Evolutionary conservation across 2,888 invertebrate species (phyloP), one percentile per base, ranked within the genome.

Genomic region (Hanleya hanleyi): DNA sequence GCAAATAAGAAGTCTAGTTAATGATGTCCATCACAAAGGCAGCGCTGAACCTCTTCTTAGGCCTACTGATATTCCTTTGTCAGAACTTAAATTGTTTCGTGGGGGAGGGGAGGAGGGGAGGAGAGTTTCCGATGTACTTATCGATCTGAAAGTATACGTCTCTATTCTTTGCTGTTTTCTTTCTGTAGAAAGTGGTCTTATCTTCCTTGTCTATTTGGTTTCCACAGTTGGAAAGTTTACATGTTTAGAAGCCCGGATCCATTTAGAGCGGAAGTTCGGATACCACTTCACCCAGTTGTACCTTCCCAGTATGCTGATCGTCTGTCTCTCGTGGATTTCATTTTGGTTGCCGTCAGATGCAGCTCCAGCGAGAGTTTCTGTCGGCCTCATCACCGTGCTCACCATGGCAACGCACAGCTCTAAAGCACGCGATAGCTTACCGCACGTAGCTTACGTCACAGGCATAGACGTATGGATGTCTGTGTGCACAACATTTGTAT

Each of bases 341-440:
- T 75, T 75, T 67, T 75, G 70, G 70, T 41, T 75, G 49, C 69
- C 67, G 2, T 33, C 62, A 15, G 69, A 75, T n/a, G 75, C 75
- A 12, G 67, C 69, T 38, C 75, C 75, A 15, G 75, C 75, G 29
- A 41, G 75, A 47, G 67, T 75, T 51, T 73, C 71, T 7, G 61
- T 75, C 12, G 75, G 75, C 15, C 67, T 75, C n/a, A 76, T 75
- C 61, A 75, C 75, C 18, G 75, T 75, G n/a, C 75, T 75, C 61
- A 75, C 75, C 37, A 75, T 75, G 75, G 69, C 73, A 37, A 75
- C 75, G 12, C 51, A 73, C 33, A 74, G 57, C 22, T 67, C 68
- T 12, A 68, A 67, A 26, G 70, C 70, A 15, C 47, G 70, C n/a
- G 33, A 47, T 6, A 41, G 62, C n/a, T 37, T 73, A 22, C 73